These are phyloP conservation scores for Enteromius treurensis DNA, from an alignment of 2,797 vertebrate species.

Conservation along the genomic window DNA sequence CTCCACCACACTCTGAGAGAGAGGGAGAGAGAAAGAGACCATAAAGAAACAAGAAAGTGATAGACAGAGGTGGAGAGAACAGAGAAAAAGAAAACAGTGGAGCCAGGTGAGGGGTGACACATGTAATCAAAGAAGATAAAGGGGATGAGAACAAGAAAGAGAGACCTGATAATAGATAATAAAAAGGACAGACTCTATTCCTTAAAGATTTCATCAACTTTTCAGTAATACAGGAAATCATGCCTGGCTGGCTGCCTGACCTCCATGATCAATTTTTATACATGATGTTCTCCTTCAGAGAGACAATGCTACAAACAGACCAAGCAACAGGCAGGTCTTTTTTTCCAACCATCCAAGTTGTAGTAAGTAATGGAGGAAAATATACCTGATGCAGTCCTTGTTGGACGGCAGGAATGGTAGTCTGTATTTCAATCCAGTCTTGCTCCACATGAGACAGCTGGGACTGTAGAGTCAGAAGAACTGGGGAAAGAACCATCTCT, in stretches of 20 bases:
- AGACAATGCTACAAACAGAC: not conserved
- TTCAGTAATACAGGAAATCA: constrained; percentile 5
- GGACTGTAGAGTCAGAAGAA: constrained; percentile 65
- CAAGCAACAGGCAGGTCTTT: not conserved
- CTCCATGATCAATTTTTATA: constrained; percentile 9
- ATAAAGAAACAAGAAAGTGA: not conserved
- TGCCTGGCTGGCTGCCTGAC: not conserved
- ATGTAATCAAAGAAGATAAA: constrained; percentile 15
- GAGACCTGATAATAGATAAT: not conserved
- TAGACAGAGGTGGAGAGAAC: not conserved
- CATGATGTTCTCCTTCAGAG: not conserved
- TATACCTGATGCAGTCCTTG: constrained; percentile 85
- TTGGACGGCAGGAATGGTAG: constrained; percentile 76
- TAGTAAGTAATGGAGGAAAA: not conserved
- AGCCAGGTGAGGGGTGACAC: constrained; percentile 18
- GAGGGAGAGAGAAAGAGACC: constrained; percentile 4
- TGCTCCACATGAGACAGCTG: constrained; percentile 80
- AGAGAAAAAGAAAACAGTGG: not conserved
- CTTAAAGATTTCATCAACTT: constrained; percentile 17
- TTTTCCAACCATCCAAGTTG: not conserved
- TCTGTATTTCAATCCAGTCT: constrained; percentile 82
- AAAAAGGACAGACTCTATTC: constrained; percentile 20
- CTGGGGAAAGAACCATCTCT: constrained; percentile 25
- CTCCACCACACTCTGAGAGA: constrained; percentile 83
- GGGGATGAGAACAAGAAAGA: not conserved